phyloP scores from a whole-genome alignment of 1,140 invertebrate genomes.

The Artemia franciscana region DNA sequence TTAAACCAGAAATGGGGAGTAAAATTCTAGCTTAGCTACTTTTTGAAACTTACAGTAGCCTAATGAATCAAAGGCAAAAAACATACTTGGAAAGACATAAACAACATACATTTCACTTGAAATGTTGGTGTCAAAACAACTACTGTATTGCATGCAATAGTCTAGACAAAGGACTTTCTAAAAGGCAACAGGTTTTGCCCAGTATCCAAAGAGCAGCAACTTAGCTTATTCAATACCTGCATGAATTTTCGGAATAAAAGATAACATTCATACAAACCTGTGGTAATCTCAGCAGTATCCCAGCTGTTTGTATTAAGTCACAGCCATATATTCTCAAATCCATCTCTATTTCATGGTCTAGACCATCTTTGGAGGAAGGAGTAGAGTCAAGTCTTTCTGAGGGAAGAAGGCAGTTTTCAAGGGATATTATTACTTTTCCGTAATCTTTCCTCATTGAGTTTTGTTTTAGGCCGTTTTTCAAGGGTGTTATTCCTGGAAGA shows the following conservation, averaged over 20 bases:
- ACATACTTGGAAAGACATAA: no score
- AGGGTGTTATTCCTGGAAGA: background rate
- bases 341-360: constrained; percentile 67
- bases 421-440: constrained; percentile 62
- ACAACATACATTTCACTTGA: no score
- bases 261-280: constrained; percentile 34
- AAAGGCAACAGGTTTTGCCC: no score
- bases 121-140: no score
- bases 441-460: constrained; percentile 12
- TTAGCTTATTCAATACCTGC: no score
- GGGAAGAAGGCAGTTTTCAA: constrained; percentile 81
- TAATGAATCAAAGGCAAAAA: no score
- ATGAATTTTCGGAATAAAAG: constrained; percentile 4
- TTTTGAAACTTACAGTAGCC: no score
- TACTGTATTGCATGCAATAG: no score
- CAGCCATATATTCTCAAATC: constrained; percentile 88
- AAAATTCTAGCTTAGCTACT: no score
- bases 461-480: background rate
- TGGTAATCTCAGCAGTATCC: constrained; percentile 76
- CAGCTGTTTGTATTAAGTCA: constrained; percentile 91
- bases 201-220: no score
- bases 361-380: constrained; percentile 73
- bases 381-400: constrained; percentile 60
- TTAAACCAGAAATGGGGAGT: no score
- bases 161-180: no score